Base-by-base conservation (phyloP, 2,113 vertebrate species). In the Prietella phreatophila region DNA sequence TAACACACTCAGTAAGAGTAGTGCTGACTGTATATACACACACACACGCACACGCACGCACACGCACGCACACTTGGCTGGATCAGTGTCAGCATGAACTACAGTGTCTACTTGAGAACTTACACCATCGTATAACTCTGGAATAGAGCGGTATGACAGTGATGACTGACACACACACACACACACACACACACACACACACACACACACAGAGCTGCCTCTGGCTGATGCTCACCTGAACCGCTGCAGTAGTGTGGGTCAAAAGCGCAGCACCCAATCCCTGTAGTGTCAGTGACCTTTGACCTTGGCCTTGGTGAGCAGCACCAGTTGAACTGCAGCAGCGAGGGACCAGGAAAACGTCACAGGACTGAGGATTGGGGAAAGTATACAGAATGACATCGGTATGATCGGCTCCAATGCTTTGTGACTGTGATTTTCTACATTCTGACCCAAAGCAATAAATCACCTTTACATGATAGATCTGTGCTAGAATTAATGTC, bases 281-380 rank as follows among this genome's bases (percentile, higher is more conserved):
- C 87, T 90, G 89, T 96, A 98, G 97, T 96, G 94, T 96, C 93
- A 92, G 94, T 92, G 95, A 96, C 94, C 95, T 99, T 99, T 99
- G 98, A 99, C 98, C 97, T 98, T 99, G 98, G 98, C 98, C 98
- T 97, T 98, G 98, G 97, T 99, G 98, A 99, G 97, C 98, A 98
- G 97, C 97, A 98, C 97, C 98, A 98, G 98, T 97, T 99, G 98
- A 99, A 97, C 98, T 97, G 97, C 97, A 96, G 97, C 98, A 97
- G 97, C 98, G 98, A 98, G 98, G 98, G 98, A 99, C 97, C 97
- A 96, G 97, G 97, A 99, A 99, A 97, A 96, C 98, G 96, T 97
- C 98, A 97, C 98, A 97, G 98, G 97, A 98, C 97, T 85, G 69
- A 85, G 97, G 97, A 99, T 98, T 99, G 97, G 98, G 90, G 98